Percentiles rank a stretch among this genome's conserved stretches.
Evolutionary conservation across 2,888 invertebrate genomes (phyloP).

Genomic region (Drosophila nigritarsus): DNA sequence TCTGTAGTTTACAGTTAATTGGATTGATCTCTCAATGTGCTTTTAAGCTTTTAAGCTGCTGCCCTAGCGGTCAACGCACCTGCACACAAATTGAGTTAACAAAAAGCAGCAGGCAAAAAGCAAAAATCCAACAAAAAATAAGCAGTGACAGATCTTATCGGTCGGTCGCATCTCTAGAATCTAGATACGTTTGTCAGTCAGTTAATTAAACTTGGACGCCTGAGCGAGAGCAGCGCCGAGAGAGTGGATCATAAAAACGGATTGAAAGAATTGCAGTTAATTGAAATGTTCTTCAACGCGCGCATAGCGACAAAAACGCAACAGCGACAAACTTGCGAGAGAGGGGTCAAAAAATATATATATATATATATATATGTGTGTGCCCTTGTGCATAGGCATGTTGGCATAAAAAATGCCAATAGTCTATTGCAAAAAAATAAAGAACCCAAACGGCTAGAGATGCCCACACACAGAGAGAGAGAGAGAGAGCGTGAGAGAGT

Average conservation of each 20-base stretch:
- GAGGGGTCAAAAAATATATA: constrained; percentile 47
- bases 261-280: constrained; percentile 81
- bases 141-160: constrained; percentile 69
- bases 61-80: constrained; percentile 61
- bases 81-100: constrained; percentile 67
- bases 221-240: constrained; percentile 31
- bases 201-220: constrained; percentile 77
- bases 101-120: constrained; percentile 17
- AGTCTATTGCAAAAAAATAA: constrained; percentile 51
- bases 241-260: constrained; percentile 70
- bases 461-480: constrained; percentile 35
- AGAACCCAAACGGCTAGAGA: constrained; percentile 46
- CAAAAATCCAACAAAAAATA: neutral
- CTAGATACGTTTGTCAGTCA: constrained; percentile 73
- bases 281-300: constrained; percentile 80
- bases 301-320: constrained; percentile 59
- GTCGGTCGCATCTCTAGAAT: constrained; percentile 56
- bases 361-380: constrained; percentile 4
- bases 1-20: constrained; percentile 39
- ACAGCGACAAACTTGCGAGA: constrained; percentile 29
- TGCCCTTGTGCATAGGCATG: constrained; percentile 44
- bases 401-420: constrained; percentile 55
- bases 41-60: constrained; percentile 45
- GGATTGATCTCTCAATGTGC: constrained; percentile 48
- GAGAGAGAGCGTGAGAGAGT: constrained; percentile 9